Evolutionary conservation across 2,888 invertebrate genomes (phyloP), one percentile per base, ranked within the genome.

Genomic region (Caenorhabditis auriculariae): DNA sequence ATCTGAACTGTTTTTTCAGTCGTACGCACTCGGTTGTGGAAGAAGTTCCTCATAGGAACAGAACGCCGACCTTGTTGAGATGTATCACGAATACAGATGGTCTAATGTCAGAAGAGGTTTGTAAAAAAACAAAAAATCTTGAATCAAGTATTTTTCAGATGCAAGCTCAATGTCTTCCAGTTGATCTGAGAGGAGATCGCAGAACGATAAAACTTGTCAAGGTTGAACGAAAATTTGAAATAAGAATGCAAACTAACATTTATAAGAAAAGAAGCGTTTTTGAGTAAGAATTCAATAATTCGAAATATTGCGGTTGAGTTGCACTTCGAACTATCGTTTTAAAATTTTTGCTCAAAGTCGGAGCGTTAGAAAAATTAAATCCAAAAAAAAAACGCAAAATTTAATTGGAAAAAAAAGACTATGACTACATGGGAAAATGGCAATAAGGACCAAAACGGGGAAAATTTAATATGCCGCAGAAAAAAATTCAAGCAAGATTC

Each of bases 201-300:
- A 85, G 86, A 66, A 86, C 87, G 72, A 83, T 85, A 42, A 85
- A 86, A 64, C 82, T 87, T 23, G 86, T 88, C 63, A 86, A 87
- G 84, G 87, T 87, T 9, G 37, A 41, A 26, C n/a, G 15, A 3
- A 3, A 19, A 26, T 27, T 21, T 23, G 54, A 4, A 4, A 21
- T 12, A 26, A 23, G 9, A 48, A 28, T 29, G 27, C 15, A 26
- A 6, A 32, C 43, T n/a, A 6, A 27, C 3, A 35, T 12, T 23
- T 52, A n/a, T n/a, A n/a, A n/a, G n/a, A n/a, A n/a, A n/a, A n/a
- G n/a, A n/a, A n/a, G n/a, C n/a, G n/a, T n/a, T n/a, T n/a, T n/a
- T n/a, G n/a, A n/a, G n/a, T n/a, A n/a, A n/a, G n/a, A n/a, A n/a
- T n/a, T n/a, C n/a, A n/a, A n/a, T n/a, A n/a, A n/a, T n/a, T n/a